Evolutionary conservation across 2,888 invertebrate species (phyloP).

Genomic region (Leucoma salicis): DNA sequence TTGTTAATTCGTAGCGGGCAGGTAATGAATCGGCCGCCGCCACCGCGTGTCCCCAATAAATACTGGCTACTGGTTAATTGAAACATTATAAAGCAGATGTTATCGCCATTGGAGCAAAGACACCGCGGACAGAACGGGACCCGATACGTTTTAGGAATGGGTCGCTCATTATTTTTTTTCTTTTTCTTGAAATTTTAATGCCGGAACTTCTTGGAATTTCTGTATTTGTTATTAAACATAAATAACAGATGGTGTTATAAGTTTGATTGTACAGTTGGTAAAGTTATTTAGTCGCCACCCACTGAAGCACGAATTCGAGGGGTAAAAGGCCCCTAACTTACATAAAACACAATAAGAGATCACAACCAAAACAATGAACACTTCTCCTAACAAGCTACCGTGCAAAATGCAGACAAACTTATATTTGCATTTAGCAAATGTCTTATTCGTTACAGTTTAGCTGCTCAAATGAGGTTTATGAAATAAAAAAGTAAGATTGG

Average conservation of each 20-base stretch:
- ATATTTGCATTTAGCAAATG: slow-evolving; percentile 8
- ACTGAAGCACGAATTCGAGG: slow-evolving; percentile 50
- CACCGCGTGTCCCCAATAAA: slow-evolving; percentile 67
- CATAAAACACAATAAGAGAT: slow-evolving; percentile 51
- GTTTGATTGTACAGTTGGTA: slow-evolving; percentile 14
- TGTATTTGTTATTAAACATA: slow-evolving; percentile 30
- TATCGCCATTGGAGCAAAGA: slow-evolving; percentile 62
- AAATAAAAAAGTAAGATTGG: slow-evolving; percentile 17
- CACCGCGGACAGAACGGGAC: slow-evolving; percentile 54
- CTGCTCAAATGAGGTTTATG: slow-evolving; percentile 23
- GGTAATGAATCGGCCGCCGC: slow-evolving; percentile 65
- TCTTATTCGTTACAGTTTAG: slow-evolving; percentile 21
- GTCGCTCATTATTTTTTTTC: slow-evolving; percentile 39
- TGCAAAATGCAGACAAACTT: slow-evolving; percentile 47
- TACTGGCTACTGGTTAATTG: slow-evolving; percentile 81
- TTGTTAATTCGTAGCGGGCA: slow-evolving; percentile 50
- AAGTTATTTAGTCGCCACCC: slow-evolving; percentile 30
- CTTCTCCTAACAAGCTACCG: slow-evolving; percentile 64
- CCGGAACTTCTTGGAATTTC: slow-evolving; percentile 40
- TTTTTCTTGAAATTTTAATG: slow-evolving; percentile 33
- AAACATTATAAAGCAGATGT: slow-evolving; percentile 78
- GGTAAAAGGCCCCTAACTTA: slow-evolving; percentile 42
- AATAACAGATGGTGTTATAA: slow-evolving; percentile 24
- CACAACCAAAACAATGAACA: slow-evolving; percentile 61
- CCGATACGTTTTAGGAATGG: slow-evolving; percentile 55